These are phyloP conservation scores for Epinephelus cyanopodus DNA, from an alignment of 2,113 vertebrate genomes.

Conservation along the genomic window DNA sequence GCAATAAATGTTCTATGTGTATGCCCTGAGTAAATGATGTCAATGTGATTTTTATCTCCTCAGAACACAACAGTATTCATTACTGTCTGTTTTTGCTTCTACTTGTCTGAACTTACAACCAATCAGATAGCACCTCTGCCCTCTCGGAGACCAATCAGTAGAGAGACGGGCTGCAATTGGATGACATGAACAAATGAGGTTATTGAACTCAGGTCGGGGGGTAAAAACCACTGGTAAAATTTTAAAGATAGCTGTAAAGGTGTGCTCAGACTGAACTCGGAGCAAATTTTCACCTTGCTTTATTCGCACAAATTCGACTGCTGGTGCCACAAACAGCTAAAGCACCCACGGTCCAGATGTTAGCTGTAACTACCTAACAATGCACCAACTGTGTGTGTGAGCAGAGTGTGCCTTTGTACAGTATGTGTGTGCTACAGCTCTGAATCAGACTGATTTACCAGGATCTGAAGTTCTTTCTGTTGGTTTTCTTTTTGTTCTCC, in stretches of 20 bases:
- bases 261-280: constrained; percentile 57
- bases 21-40: constrained; percentile 80
- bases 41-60: constrained; percentile 77
- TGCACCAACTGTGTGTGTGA: constrained; percentile 29
- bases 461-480: neutral
- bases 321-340: constrained; percentile 19
- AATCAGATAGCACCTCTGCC: constrained; percentile 59
- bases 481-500: neutral
- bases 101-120: constrained; percentile 48
- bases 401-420: constrained; percentile 61
- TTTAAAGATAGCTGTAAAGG: constrained; percentile 62
- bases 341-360: constrained; percentile 9
- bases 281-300: constrained; percentile 32
- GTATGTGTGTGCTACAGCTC: constrained; percentile 29
- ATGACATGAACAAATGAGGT: constrained; percentile 56
- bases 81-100: constrained; percentile 64
- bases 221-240: constrained; percentile 69
- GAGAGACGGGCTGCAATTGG: constrained; percentile 62
- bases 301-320: constrained; percentile 43
- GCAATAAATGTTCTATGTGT: constrained; percentile 87
- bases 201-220: constrained; percentile 69
- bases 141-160: constrained; percentile 49
- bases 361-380: constrained; percentile 27
- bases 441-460: constrained; percentile 15
- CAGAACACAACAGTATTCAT: constrained; percentile 59